Evolutionary conservation across 2,888 invertebrate genomes (phyloP), one percentile per base, ranked within the genome.

Genomic region (Phengaris arion): DNA sequence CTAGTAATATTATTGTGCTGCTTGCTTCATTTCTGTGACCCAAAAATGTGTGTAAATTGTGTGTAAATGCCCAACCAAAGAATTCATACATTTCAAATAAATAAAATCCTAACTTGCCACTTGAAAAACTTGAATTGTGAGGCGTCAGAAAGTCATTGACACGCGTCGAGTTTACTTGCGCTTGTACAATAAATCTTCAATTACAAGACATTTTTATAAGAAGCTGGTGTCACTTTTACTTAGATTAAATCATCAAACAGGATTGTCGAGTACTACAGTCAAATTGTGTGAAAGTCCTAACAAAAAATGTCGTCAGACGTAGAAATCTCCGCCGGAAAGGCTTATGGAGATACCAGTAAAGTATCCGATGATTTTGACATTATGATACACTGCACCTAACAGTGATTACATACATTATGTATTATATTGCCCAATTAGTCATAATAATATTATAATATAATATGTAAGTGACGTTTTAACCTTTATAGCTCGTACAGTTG

Each of bases 231-330:
- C 15, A 54, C 35, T 55, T 68, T 75, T 51, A 73, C 10, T 64
- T 9, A 74, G 69, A 70, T 48, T 70, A 76, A 76, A 69, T 12
- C 59, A 74, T 59, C 51, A 72, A 76, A 79, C 77, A 68, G 74
- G 77, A 77, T 76, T 70, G 68, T 64, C 74, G 55, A 75, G 70
- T 74, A 51, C 64, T 72, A 70, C 64, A 80, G 79, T 80, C 77
- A 79, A 79, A 79, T 79, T 77, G 77, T 79, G 82, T 78, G 82
- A 85, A 83, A 82, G 82, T 79, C 79, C 77, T 45, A 70, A 73
- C 68, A 79, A 79, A 79, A 79, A 79, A 79, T 79, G 79, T 77
- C 48, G 79, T 64, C 76, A 74, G 54, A 74, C 77, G 57, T 76
- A 77, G 78, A 78, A 79, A 79, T 68, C 68, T 68, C 74, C 72